Evolutionary conservation across 1,140 invertebrate genomes (phyloP).

Genomic region (Sitobion miscanthi): DNA sequence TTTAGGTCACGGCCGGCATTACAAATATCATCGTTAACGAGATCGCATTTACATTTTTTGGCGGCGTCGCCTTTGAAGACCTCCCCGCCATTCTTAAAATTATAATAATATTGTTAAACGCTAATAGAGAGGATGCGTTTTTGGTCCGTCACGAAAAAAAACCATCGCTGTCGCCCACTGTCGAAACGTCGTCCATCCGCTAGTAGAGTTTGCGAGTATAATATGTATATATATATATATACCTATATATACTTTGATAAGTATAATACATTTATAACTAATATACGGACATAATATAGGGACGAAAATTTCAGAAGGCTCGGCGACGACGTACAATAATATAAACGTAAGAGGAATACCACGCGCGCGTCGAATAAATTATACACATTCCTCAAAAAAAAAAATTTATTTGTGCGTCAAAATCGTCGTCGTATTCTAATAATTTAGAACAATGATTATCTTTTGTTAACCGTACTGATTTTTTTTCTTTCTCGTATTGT

Average conservation of each 20-base stretch:
- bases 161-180: neutral
- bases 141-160: neutral
- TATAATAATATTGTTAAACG: conserved; percentile 3
- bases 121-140: neutral
- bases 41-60: conserved; percentile 13
- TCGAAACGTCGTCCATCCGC: neutral
- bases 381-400: too few relatives aligned
- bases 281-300: neutral
- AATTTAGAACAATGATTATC: too few relatives aligned
- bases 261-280: neutral
- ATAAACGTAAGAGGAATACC: too few relatives aligned
- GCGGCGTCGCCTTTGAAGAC: neutral
- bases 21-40: neutral
- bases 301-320: neutral
- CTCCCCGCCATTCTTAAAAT: neutral
- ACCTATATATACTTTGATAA: neutral
- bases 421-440: too few relatives aligned
- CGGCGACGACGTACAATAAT: too few relatives aligned
- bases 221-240: neutral
- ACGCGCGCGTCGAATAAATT: too few relatives aligned
- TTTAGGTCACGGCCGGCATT: neutral
- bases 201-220: neutral
- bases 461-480: too few relatives aligned
- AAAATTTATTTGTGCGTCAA: too few relatives aligned
- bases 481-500: too few relatives aligned